phyloP scores from a whole-genome alignment of 2,797 vertebrate genomes.

The Rhinatrema bivittatum region DNA sequence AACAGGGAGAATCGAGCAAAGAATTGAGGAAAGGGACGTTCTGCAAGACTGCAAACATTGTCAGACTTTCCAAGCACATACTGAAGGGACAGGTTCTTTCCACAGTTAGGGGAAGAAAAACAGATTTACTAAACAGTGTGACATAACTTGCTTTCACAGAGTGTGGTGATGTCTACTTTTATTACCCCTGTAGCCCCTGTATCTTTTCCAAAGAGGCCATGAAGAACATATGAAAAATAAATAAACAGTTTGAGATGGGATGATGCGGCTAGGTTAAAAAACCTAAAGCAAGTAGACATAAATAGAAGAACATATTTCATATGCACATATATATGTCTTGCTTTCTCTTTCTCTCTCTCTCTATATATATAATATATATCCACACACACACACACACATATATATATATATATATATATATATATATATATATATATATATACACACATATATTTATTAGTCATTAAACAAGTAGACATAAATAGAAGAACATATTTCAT shows the following conservation, averaged over 20 bases:
- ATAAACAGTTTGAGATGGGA: slow-evolving; percentile 23
- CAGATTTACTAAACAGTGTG: slow-evolving; percentile 51
- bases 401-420: no score
- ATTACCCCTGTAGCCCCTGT: slow-evolving; percentile 36
- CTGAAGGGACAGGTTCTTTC: slow-evolving; percentile 38
- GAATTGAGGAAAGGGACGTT: background rate
- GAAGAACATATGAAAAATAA: slow-evolving; percentile 39
- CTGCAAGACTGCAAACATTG: slow-evolving; percentile 1
- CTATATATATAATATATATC: no score
- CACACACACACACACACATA: no score
- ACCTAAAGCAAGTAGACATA: background rate
- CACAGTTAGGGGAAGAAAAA: slow-evolving; percentile 31
- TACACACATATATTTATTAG: no score
- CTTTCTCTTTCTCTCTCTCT: no score
- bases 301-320: background rate
- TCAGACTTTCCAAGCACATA: slow-evolving; percentile 45
- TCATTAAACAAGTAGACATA: background rate
- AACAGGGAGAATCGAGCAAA: slow-evolving; percentile 2
- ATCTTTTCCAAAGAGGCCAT: slow-evolving; percentile 29
- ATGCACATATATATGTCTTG: no score
- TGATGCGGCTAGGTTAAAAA: slow-evolving; percentile 17
- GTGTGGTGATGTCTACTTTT: slow-evolving; percentile 27
- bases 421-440: no score
- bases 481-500: background rate
- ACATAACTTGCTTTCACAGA: slow-evolving; percentile 54